Evolutionary conservation across 2,888 invertebrate species (phyloP), one percentile per base, ranked within the genome.

Genomic region (Hypena proboscidalis): DNA sequence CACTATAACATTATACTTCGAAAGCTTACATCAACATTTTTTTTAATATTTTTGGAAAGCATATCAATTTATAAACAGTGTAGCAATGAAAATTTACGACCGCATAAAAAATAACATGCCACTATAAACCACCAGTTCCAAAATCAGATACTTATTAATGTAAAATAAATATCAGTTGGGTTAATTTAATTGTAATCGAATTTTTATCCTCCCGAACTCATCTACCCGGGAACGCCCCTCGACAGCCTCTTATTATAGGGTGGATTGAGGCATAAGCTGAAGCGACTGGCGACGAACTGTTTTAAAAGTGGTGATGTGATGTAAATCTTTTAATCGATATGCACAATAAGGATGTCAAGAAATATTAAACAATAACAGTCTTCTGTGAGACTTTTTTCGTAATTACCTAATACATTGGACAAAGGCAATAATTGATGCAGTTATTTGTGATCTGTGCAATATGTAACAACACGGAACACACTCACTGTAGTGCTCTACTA

Each of bases 151-250:
- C 54, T 57, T 66, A 67, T 73, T 83, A 82, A 85, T 77, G 77
- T 80, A 83, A 84, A 85, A 87, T 87, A 88, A 89, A 89, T 84
- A 89, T 70, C 71, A 77, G 74, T 74, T 63, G 62, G 77, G 78
- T 85, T 86, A 89, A 87, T 88, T 86, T 86, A 88, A 88, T 88
- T 87, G 85, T 89, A 89, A 90, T 89, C 83, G 87, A 88, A 84
- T 85, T 88, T 86, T 89, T 87, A 90, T 89, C 87, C 85, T 70
- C 68, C 78, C 73, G 74, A 73, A 73, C 82, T 83, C 86, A 88
- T 88, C 88, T 78, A 71, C 73, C 54, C 61, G 47, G 70, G 62
- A 65, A 78, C 87, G 87, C 88, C 89, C 74, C 70, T 64, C 70
- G 62, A 74, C 80, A 80, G 78, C 70, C 59, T 70, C 72, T 73